Conservation (phyloP, 2,797 vertebrate genomes). For the Rhinogobio ventralis region DNA sequence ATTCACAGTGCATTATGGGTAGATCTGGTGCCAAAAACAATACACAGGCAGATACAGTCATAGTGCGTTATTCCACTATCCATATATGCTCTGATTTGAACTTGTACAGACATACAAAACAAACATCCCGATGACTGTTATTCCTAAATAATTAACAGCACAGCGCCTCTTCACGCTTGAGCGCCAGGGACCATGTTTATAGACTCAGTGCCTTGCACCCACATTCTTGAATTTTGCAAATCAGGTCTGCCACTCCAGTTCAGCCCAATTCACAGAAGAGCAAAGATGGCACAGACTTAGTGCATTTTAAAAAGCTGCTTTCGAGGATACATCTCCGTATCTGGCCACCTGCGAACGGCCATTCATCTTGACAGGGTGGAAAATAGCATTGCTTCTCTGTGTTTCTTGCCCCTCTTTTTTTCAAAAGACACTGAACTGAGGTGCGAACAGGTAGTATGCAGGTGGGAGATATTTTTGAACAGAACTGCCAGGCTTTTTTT, state of each 20-base stretch:
- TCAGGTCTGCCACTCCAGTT: conserved; percentile 5
- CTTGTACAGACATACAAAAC: conserved; percentile 13
- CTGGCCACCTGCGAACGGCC: conserved; percentile 38
- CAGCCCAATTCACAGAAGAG: conserved; percentile 23
- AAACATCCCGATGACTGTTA: conserved; percentile 5
- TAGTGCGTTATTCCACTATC: neutral
- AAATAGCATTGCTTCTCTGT: conserved; percentile 53
- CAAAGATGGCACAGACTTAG: conserved; percentile 37
- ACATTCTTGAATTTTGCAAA: neutral
- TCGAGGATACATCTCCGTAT: neutral
- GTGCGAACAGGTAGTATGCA: conserved; percentile 36
- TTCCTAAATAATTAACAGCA: conserved; percentile 29
- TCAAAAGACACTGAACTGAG: conserved; percentile 28
- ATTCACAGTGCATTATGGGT: conserved; percentile 24
- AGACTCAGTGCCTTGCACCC: neutral
- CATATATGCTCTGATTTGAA: neutral
- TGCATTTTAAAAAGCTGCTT: conserved; percentile 49
- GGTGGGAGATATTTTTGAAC: conserved; percentile 47
- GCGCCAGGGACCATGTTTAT: neutral
- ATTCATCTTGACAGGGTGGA: conserved; percentile 54
- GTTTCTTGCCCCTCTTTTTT: conserved; percentile 19
- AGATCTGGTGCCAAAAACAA: conserved; percentile 17
- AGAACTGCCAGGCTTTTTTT: conserved; percentile 23
- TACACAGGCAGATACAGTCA: neutral
- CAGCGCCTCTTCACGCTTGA: neutral